These are phyloP conservation scores for Cherax quadricarinatus DNA, from an alignment of 1,140 invertebrate species.

Conservation along the genomic window DNA sequence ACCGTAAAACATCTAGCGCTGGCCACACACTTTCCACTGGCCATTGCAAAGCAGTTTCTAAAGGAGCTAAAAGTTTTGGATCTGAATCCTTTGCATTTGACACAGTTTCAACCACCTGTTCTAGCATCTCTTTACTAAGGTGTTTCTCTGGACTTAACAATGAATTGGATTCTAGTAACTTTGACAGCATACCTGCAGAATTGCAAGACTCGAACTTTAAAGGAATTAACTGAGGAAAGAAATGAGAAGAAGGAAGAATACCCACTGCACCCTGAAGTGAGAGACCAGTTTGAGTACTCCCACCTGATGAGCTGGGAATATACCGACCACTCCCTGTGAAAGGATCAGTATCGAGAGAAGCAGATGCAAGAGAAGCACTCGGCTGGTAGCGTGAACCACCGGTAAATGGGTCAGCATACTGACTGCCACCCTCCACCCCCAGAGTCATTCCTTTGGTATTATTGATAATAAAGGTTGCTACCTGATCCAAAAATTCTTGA, in stretches of 20 bases:
- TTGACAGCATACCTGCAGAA: conserved; percentile 77
- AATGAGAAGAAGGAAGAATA: conserved; percentile 66
- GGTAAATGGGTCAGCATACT: conserved; percentile 54
- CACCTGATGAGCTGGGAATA: neutral
- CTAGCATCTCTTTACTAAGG: conserved; percentile 36
- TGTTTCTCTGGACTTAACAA: conserved; percentile 66
- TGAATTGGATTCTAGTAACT: conserved; percentile 74
- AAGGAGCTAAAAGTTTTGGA: conserved; percentile 78
- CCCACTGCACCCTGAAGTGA: conserved; percentile 43
- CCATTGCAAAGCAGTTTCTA: conserved; percentile 86
- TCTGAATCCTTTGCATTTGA: conserved; percentile 34
- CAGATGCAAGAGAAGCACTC: neutral
- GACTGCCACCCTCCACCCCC: conserved; percentile 24
- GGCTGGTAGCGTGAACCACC: conserved; percentile 58
- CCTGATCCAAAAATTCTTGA: conserved; percentile 93
- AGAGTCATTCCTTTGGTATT: conserved; percentile 81
- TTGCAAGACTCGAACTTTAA: conserved; percentile 70
- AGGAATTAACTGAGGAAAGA: conserved; percentile 63
- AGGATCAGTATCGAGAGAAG: conserved; percentile 74
- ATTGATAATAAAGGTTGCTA: conserved; percentile 95
- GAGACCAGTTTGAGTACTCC: conserved; percentile 5
- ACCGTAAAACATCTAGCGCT: conserved; percentile 88
- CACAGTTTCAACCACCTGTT: conserved; percentile 51
- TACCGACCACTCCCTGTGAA: conserved; percentile 76
- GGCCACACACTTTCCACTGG: conserved; percentile 90